Evolutionary conservation across 2,797 vertebrate species (phyloP).

Genomic region (Sternarchorhynchus goeldii): DNA sequence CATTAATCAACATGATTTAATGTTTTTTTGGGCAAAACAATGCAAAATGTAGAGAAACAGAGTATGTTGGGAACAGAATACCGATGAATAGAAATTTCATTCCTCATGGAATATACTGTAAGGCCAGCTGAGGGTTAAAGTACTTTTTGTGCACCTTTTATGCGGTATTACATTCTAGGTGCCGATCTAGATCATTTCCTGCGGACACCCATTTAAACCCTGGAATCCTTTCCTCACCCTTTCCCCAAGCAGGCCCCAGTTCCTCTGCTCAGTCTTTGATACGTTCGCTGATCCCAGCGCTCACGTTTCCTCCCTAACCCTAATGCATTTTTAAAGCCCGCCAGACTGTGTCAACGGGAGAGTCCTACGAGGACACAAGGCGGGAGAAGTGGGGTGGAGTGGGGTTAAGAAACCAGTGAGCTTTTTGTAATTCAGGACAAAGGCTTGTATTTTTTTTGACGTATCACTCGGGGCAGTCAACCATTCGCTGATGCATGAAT

Average conservation of each 20-base stretch:
- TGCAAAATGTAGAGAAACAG: neutral
- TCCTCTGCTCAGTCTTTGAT: slow-evolving; percentile 35
- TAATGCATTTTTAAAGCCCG: slow-evolving; percentile 52
- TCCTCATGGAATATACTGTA: neutral
- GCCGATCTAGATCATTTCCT: slow-evolving; percentile 20
- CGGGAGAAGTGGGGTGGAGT: neutral
- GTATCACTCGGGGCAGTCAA: slow-evolving; percentile 34
- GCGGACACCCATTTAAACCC: slow-evolving; percentile 11
- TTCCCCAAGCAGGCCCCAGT: slow-evolving; percentile 19
- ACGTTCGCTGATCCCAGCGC: slow-evolving; percentile 32
- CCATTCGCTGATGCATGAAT: slow-evolving; percentile 30
- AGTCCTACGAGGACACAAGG: slow-evolving; percentile 11
- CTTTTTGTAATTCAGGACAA: too few species aligned
- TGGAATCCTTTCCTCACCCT: slow-evolving; percentile 14
- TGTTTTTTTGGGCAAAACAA: neutral
- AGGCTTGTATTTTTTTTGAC: slow-evolving; percentile 16
- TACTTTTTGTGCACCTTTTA: neutral
- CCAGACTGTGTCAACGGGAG: slow-evolving; percentile 26
- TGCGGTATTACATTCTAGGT: neutral
- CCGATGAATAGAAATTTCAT: too few species aligned
- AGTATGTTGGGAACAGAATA: neutral
- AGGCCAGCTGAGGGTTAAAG: neutral
- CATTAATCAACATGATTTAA: neutral
- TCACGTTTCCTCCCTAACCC: slow-evolving; percentile 43
- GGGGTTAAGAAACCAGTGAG: slow-evolving; percentile 35